Base-by-base conservation (phyloP, 2,797 vertebrate species). In the Oceanodroma leucorhoa region DNA sequence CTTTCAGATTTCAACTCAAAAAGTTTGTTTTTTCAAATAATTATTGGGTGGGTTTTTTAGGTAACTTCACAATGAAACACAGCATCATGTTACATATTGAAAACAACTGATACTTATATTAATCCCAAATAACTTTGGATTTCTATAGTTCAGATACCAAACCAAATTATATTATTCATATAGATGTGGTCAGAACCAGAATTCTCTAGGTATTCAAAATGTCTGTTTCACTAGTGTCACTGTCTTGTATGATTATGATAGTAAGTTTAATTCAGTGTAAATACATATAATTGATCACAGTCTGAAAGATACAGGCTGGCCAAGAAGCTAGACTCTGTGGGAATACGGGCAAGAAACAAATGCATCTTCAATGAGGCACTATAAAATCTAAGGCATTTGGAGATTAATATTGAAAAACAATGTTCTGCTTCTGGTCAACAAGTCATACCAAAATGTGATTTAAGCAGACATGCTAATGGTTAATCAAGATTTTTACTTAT, bases 291-390 rank as follows among this genome's bases (percentile, higher is more conserved):
- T 46, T 77, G 26, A 55, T 40, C 14, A 27, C 20, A 51, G 30
- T 50, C n/a, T 85, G n/a, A 65, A 65, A 83, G 40, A 73, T 22
- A 61, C 2, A 46, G 27, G 4, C 11, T 55, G 22, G 17, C 12
- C 43, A 80, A 67, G 30, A 82, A 66, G 24, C 53, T 50, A 53
- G 29, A 27, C 5, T 84, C 11, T 38, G 7, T 41, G 24, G 11
- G 3, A 66, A 61, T 9, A 61, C 0, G 2, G 29, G 27, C 23
- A 85, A 76, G 29, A 70, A 85, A 82, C 10, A 67, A 69, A 9
- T 5, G 10, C 29, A 72, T 8, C 8, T 86, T 77, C 67, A 50
- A 0, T 40, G 29, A 70, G 18, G 36, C 0, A 0, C 10, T 43
- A 51, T 11, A 32, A 83, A n/a, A 70, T 38, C 10, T 32, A 50